Evolutionary conservation across 2,797 vertebrate species (phyloP).

Genomic region (Oreochromis mossambicus): DNA sequence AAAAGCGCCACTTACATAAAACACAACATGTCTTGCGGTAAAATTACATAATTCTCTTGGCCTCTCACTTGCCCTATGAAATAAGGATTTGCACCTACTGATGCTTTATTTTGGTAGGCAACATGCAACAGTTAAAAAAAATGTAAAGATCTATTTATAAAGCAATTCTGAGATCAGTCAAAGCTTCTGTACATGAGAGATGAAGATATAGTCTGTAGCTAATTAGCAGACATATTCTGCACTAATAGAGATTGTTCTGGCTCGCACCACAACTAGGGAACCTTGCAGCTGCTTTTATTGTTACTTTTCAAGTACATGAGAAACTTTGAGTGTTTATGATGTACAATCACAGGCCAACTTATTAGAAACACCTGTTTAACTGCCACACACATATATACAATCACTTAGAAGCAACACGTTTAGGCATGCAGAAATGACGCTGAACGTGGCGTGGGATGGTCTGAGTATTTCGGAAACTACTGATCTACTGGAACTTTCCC

Average conservation of each 20-base stretch:
- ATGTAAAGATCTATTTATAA: background rate
- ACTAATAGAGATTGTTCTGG: background rate
- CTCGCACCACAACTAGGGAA: background rate
- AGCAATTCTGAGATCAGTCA: background rate
- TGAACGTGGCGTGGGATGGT: rapidly evolving
- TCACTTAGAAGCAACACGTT: background rate
- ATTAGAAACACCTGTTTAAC: background rate
- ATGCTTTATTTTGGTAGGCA: background rate
- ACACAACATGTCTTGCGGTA: background rate
- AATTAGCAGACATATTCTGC: background rate
- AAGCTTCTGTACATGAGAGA: background rate
- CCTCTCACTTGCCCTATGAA: background rate
- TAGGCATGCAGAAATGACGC: background rate
- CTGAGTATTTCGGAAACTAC: background rate
- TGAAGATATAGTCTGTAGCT: background rate
- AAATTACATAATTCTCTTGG: background rate
- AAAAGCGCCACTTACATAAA: background rate
- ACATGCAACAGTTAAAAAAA: background rate
- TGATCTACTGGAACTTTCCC: background rate
- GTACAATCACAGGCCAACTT: background rate
- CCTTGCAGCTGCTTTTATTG: background rate
- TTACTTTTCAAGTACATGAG: background rate
- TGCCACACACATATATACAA: background rate
- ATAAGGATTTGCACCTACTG: background rate
- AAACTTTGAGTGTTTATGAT: background rate